Evolutionary conservation across 2,888 invertebrate species (phyloP).

Genomic region (Epinotia bilunana): DNA sequence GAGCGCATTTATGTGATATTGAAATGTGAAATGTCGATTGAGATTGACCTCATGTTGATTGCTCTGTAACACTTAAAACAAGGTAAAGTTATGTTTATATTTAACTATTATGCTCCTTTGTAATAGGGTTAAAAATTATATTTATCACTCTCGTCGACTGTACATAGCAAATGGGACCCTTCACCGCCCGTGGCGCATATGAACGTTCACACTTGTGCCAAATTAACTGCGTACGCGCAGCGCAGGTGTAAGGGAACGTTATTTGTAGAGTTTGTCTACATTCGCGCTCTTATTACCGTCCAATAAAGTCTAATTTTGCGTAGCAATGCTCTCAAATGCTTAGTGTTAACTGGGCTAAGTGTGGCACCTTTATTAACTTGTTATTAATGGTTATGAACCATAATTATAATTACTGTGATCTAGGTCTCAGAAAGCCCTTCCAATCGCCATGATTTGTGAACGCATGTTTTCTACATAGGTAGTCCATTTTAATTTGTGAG

Average conservation of each 20-base stretch:
- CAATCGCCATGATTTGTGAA: background rate
- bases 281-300: background rate
- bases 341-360: slow-evolving; percentile 5
- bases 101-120: too few species aligned
- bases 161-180: background rate
- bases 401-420: background rate
- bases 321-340: background rate
- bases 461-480: background rate
- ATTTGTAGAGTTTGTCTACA: background rate
- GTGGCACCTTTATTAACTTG: slow-evolving; percentile 17
- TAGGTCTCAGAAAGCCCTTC: background rate
- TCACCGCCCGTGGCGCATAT: slow-evolving; percentile 20
- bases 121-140: background rate
- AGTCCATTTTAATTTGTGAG: background rate
- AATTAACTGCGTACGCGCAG: slow-evolving; percentile 18
- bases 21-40: too few species aligned
- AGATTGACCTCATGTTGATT: too few species aligned
- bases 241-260: background rate
- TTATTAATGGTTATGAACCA: background rate
- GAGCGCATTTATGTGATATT: too few species aligned
- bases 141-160: background rate
- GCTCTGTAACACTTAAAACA: too few species aligned
- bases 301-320: background rate
- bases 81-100: too few species aligned
- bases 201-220: slow-evolving; percentile 11